These are phyloP conservation scores for Styela plicata DNA, from an alignment of 23 tunicate genomes.

Conservation along the genomic window DNA sequence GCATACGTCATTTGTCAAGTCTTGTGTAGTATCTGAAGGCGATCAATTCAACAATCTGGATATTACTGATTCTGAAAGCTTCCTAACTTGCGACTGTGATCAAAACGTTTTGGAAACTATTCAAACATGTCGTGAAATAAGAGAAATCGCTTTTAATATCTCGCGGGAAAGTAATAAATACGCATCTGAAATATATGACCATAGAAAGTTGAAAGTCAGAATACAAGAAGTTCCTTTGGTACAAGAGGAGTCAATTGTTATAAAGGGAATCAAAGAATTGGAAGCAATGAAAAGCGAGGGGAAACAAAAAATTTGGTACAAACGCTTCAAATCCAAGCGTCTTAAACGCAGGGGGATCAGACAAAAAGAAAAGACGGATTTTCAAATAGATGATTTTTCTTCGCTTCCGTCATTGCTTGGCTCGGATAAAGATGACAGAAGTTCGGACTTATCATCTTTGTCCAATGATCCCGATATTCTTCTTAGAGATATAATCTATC, in stretches of 20 bases:
- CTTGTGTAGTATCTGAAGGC: neutral
- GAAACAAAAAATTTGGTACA: neutral
- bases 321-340: constrained; percentile 10
- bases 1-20: neutral
- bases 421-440: neutral
- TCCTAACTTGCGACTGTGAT: neutral
- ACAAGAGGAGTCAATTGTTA: neutral
- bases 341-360: neutral
- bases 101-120: neutral
- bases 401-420: neutral
- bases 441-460: too few species aligned
- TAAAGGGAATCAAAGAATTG: neutral
- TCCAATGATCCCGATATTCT: neutral
- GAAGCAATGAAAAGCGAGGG: neutral
- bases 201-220: constrained; percentile 8
- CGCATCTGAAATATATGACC: too few species aligned
- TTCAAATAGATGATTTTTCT: neutral
- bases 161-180: neutral
- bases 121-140: constrained; percentile 2
- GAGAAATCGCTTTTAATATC: constrained; percentile 3
- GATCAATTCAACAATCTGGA: neutral
- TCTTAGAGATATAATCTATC: neutral
- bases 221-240: neutral
- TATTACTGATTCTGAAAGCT: neutral
- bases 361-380: neutral